These are phyloP conservation scores for Holacanthus passer DNA, from an alignment of 2,113 vertebrate species.

Conservation along the genomic window DNA sequence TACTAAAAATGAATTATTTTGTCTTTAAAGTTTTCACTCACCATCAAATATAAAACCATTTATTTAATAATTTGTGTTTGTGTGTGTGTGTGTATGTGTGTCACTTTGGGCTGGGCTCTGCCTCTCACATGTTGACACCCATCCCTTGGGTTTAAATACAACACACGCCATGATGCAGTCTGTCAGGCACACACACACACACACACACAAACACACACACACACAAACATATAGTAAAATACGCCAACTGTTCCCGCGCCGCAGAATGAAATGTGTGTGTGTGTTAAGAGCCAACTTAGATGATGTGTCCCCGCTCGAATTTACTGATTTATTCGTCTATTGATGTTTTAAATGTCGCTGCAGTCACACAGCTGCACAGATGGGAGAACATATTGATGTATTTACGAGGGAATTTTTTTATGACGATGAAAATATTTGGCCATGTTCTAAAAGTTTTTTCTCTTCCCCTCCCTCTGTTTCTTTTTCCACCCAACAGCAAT, in stretches of 20 bases:
- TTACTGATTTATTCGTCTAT: constrained; percentile 72
- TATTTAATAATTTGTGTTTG: constrained; percentile 8
- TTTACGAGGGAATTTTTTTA: constrained; percentile 68
- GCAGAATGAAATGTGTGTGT: constrained; percentile 38
- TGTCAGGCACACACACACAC: constrained; percentile 52
- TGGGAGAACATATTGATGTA: constrained; percentile 74
- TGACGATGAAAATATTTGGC: constrained; percentile 66
- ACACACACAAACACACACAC: constrained; percentile 51
- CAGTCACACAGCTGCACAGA: constrained; percentile 75
- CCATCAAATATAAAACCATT: constrained; percentile 24
- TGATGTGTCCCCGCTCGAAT: constrained; percentile 44
- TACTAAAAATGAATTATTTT: constrained; percentile 6
- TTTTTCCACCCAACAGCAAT: constrained; percentile 86
- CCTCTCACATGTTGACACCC: constrained; percentile 66
- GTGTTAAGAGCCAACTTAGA: constrained; percentile 34
- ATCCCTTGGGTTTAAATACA: constrained; percentile 66
- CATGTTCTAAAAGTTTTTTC: constrained; percentile 38
- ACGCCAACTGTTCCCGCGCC: constrained; percentile 53
- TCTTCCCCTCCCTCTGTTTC: constrained; percentile 34
- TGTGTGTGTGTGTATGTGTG: constrained; percentile 22
- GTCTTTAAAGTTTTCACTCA: constrained; percentile 18
- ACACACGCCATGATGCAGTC: constrained; percentile 65
- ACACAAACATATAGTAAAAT: constrained; percentile 49
- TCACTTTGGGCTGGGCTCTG: constrained; percentile 53
- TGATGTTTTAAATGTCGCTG: constrained; percentile 72